Evolutionary conservation across 37 sponge, comb jelly and placozoan genomes (phyloP), one percentile per base, ranked within the genome.

Genomic region (Spongilla lacustris): DNA sequence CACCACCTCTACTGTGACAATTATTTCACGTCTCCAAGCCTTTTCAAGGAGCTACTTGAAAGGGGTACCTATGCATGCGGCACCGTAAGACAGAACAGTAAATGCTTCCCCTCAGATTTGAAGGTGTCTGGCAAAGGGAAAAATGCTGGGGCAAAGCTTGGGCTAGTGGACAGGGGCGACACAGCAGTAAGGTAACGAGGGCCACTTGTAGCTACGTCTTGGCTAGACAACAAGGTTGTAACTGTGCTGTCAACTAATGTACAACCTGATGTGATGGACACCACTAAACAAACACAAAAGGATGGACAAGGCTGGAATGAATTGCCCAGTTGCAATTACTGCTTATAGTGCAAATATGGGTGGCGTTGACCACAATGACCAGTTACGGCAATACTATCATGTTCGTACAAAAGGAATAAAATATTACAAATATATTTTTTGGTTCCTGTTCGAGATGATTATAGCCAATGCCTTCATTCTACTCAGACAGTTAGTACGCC

Each of bases 1-100:
- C 79, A 69, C 35, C 86, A 86, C 33, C 36, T 84, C 0, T 84
- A 84, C 50, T 76, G 26, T 37, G 85, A 84, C 77, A 84, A 84
- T 32, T 84, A 67, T 66, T 84, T 84, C 31, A 26, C 85, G 13
- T 58, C 66, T 67, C 36, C 36, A n/a, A 17, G n/a, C 13, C 80
- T 80, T 22, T 67, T 80, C 32, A 17, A 19, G 28, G 68, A 80
- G 34, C 67, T 79, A 33, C 19, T 66, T 26, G 67, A 79, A 30
- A 32, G 32, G 11, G 79, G 79, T 14, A 29, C 58, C 30, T 77
- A 85, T 66, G 76, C 85, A 6, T 76, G 77, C 66, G 85, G 85
- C 1, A 85, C 77, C 24, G 66, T 29, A 34, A 2, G 85, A 23
- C 25, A 66, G 50, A 37, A 85, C 21, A 34, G 85, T 3, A 85